phyloP scores from a whole-genome alignment of 2,888 invertebrate species.

The Amblyjoppa proteus region DNA sequence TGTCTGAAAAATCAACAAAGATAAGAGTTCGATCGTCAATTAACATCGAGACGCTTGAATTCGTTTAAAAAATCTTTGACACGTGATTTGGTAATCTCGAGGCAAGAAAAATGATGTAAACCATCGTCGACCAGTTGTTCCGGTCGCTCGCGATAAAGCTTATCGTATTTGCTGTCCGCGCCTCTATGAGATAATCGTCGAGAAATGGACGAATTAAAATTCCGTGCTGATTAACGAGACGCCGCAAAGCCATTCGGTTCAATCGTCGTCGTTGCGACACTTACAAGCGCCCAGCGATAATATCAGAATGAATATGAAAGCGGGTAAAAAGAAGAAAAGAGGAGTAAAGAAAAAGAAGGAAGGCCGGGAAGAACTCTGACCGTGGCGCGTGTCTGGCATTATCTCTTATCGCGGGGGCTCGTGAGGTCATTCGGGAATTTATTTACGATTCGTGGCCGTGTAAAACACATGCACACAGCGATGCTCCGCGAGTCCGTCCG shows the following conservation, averaged over 20 bases:
- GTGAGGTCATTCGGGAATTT: constrained; percentile 66
- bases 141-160: not conserved
- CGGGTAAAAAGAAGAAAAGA: constrained; percentile 6
- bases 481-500: not conserved
- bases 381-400: constrained; percentile 79
- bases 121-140: constrained; percentile 20
- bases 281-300: not conserved
- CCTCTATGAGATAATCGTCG: constrained; percentile 5
- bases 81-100: not conserved
- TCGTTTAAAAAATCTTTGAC: not conserved
- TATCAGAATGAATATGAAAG: constrained; percentile 2
- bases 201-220: not conserved
- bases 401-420: constrained; percentile 57
- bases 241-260: not conserved
- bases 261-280: constrained; percentile 26
- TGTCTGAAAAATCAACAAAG: not conserved
- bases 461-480: not conserved
- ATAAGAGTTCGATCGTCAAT: not conserved
- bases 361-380: constrained; percentile 64
- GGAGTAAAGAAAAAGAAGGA: constrained; percentile 10
- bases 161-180: constrained; percentile 7
- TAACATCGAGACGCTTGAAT: not conserved
- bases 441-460: not conserved
- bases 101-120: constrained; percentile 32
- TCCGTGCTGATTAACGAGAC: constrained; percentile 10